These are phyloP conservation scores for Prolemur simus DNA, from an alignment of 2,113 vertebrate species.

Conservation along the genomic window DNA sequence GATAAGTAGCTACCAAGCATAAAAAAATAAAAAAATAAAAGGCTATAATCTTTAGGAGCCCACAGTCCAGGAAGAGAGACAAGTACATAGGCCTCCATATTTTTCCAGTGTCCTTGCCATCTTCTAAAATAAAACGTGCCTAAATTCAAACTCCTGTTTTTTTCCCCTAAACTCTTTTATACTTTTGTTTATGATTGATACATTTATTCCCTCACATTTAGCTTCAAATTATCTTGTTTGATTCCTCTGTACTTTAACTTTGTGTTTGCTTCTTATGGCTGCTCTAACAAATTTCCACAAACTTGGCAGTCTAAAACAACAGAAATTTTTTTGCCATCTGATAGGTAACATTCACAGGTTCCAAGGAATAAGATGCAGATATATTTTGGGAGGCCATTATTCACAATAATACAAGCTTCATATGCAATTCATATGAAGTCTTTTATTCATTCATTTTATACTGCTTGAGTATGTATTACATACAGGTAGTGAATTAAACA, in stretches of 20 bases:
- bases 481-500: not conserved
- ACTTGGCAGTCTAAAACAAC: not conserved
- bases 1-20: not conserved
- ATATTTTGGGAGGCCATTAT: not conserved
- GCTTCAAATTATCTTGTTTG: not conserved
- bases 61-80: not conserved
- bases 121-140: not conserved
- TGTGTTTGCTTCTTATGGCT: not conserved
- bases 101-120: not conserved
- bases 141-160: not conserved
- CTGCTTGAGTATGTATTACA: not conserved
- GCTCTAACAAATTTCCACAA: not conserved
- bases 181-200: not conserved
- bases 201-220: not conserved
- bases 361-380: not conserved
- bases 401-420: not conserved
- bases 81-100: not conserved
- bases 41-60: not conserved
- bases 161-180: not conserved
- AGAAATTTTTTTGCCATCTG: not conserved
- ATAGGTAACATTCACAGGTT: not conserved
- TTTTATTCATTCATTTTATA: not conserved
- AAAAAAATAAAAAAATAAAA: not conserved
- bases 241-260: conserved; percentile 23
- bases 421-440: not conserved